phyloP scores from a whole-genome alignment of 2,888 invertebrate genomes.

The Cosmorhoe ocellata region DNA sequence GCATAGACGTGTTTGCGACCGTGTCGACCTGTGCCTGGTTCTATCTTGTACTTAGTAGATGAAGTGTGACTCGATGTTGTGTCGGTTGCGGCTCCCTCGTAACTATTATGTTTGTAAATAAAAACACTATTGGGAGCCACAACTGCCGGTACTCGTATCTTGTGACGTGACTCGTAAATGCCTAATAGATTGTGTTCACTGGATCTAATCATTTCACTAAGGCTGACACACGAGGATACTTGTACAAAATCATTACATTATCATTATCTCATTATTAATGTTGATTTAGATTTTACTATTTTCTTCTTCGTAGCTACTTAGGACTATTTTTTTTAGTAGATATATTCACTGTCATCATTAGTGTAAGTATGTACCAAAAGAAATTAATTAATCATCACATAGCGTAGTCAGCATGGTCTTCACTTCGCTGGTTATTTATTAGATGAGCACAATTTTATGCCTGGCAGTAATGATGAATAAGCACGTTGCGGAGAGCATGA shows the following conservation, averaged over 20 bases:
- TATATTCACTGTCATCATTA: slow-evolving; percentile 29
- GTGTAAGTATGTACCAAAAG: slow-evolving; percentile 30
- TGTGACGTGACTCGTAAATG: slow-evolving; percentile 20
- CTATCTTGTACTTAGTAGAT: slow-evolving; percentile 56
- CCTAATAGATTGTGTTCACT: not conserved
- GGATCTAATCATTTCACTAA: not conserved
- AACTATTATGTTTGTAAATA: slow-evolving; percentile 35
- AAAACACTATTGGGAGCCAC: slow-evolving; percentile 36
- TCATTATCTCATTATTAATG: slow-evolving; percentile 37
- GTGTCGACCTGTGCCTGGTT: slow-evolving; percentile 77
- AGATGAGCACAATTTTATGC: slow-evolving; percentile 56
- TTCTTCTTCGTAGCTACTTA: slow-evolving; percentile 51
- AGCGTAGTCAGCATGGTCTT: slow-evolving; percentile 54
- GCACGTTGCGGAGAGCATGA: slow-evolving; percentile 69
- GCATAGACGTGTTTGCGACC: slow-evolving; percentile 80
- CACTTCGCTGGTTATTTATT: slow-evolving; percentile 53
- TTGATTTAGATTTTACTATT: slow-evolving; percentile 21
- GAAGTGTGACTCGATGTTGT: slow-evolving; percentile 52
- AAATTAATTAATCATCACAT: slow-evolving; percentile 47
- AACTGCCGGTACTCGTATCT: slow-evolving; percentile 22
- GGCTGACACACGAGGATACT: slow-evolving; percentile 41
- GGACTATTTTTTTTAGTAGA: slow-evolving; percentile 43
- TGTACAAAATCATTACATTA: slow-evolving; percentile 39
- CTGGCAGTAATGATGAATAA: slow-evolving; percentile 53
- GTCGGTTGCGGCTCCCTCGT: slow-evolving; percentile 48